Percentiles rank a stretch among this genome's conserved stretches.
Evolutionary conservation across 2,888 invertebrate species (phyloP).

Genomic region (Dysmachus trigonus): DNA sequence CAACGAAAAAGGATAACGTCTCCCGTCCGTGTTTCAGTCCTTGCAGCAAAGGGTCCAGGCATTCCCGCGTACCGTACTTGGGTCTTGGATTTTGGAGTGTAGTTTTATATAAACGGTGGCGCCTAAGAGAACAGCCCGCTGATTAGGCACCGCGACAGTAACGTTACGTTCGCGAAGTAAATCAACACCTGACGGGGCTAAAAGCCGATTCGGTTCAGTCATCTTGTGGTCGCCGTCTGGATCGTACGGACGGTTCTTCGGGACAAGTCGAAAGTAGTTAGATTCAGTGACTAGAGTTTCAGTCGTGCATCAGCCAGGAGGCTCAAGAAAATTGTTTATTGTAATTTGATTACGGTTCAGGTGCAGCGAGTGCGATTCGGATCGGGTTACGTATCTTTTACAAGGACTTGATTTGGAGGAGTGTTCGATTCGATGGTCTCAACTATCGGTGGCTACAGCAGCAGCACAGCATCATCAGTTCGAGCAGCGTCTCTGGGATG

Average conservation of each 20-base stretch:
- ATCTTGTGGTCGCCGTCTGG: background rate
- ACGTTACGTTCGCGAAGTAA: background rate
- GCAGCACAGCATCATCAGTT: background rate
- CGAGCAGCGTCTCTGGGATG: background rate
- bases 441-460: background rate
- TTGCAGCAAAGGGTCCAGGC: background rate
- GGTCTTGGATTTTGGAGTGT: too few relatives aligned
- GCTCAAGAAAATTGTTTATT: constrained; percentile 4
- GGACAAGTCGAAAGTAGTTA: background rate
- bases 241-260: background rate
- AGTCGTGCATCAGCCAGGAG: background rate
- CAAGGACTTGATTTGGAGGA: background rate
- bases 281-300: background rate
- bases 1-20: background rate
- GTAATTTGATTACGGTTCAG: constrained; percentile 3
- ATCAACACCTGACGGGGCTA: constrained; percentile 34
- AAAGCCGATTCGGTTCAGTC: constrained; percentile 14
- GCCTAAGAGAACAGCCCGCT: background rate
- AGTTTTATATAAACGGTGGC: background rate
- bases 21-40: background rate
- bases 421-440: background rate
- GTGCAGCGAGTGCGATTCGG: constrained; percentile 9
- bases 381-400: background rate
- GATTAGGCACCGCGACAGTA: background rate
- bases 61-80: background rate